A percentile compares a stretch with the other conserved stretches of the same genome.
phyloP scores from a whole-genome alignment of 1,140 invertebrate genomes.

The Euglossa dilemma region DNA sequence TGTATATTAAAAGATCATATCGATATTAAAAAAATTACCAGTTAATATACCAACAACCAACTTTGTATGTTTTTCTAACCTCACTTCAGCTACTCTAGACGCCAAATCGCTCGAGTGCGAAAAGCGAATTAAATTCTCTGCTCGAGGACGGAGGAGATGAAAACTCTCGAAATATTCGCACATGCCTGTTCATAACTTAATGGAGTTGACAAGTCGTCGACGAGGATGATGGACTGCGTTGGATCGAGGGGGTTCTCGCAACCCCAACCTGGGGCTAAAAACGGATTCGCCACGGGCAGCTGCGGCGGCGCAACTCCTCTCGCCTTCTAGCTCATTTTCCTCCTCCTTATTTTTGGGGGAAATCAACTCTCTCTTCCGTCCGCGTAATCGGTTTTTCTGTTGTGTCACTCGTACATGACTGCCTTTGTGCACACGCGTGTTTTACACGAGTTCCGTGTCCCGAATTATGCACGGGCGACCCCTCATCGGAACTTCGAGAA shows the following conservation, averaged over 20 bases:
- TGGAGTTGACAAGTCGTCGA: constrained; percentile 68
- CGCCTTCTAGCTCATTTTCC: constrained; percentile 47
- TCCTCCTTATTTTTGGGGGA: constrained; percentile 54
- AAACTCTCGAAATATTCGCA: constrained; percentile 49
- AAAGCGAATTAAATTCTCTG: constrained; percentile 32
- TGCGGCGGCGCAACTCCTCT: constrained; percentile 66
- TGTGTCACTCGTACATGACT: constrained; percentile 23
- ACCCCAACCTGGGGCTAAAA: constrained; percentile 55
- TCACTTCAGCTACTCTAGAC: neutral
- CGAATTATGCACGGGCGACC: constrained; percentile 45
- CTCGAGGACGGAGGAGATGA: constrained; percentile 16
- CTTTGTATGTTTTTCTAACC: neutral
- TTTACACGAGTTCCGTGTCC: constrained; percentile 49
- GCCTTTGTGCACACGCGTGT: constrained; percentile 39
- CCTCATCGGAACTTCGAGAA: constrained; percentile 39
- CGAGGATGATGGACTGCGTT: constrained; percentile 61
- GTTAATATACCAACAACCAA: neutral
- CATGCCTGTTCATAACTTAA: constrained; percentile 53
- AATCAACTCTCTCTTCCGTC: constrained; percentile 47
- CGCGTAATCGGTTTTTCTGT: constrained; percentile 43
- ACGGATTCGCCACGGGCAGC: constrained; percentile 81
- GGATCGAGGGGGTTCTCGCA: constrained; percentile 62
- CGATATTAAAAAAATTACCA: no score
- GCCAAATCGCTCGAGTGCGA: neutral
- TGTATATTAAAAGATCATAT: no score